Base-by-base conservation (phyloP, 2,888 invertebrate genomes). In the Meganola albula region DNA sequence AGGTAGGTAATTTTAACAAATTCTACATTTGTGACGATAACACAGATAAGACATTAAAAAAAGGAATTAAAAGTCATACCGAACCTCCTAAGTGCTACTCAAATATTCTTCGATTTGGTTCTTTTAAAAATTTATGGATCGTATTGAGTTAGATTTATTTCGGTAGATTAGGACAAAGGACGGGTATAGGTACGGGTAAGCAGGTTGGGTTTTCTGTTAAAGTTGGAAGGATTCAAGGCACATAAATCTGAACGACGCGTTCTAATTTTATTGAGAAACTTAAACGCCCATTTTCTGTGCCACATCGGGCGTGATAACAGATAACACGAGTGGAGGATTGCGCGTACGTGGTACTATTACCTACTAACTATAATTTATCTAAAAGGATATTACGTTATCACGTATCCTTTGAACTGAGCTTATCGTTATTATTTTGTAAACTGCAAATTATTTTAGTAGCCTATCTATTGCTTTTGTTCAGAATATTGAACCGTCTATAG, bases 231-330 rank as follows among this genome's bases (percentile, higher is more conserved):
- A 51, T 60, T 55, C 46, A 37, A 53, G 43, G 53, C 48, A 57
- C 58, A 66, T 71, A 65, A 70, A 71, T 72, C 56, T 58, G 53
- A 63, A 63, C 65, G 51, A 53, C 59, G 59, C 45, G 48, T 56
- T 58, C 48, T 34, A 48, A 54, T 64, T 64, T 66, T 57, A 46
- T 58, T 52, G 46, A 53, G 48, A 41, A 60, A 56, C 39, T 42
- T 43, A 44, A 55, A 47, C 53, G 55, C 67, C 66, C 71, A 64
- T 65, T 61, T 55, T 68, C 66, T 68, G 69, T 61, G 61, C 65
- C 30, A 21, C 31, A 23, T 39, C 27, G 36, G 31, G 37, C 35
- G 23, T 43, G 32, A 38, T 44, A 36, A 35, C 16, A 16, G n/a
- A n/a, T n/a, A n/a, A n/a, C n/a, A n/a, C n/a, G n/a, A n/a, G n/a